phyloP scores from a whole-genome alignment of 1,140 invertebrate species.

The Mycetomoellerius zeteki region DNA sequence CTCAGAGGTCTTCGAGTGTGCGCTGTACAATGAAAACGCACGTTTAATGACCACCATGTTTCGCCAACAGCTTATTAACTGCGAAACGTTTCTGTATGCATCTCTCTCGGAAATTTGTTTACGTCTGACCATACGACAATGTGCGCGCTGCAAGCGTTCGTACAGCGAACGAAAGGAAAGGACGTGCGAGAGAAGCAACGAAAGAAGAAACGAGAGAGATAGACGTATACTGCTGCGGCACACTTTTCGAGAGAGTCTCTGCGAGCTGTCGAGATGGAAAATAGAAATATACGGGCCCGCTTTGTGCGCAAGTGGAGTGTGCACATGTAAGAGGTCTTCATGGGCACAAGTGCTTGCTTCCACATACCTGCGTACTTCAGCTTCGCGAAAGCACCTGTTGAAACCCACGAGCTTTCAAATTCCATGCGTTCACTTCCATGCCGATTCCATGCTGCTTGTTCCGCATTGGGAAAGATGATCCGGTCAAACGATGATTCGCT shows the following conservation, averaged over 20 bases:
- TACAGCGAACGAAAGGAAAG: slow-evolving; percentile 33
- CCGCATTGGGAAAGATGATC: slow-evolving; percentile 20
- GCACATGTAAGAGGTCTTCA: slow-evolving; percentile 81
- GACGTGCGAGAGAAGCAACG: slow-evolving; percentile 17
- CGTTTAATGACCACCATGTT: slow-evolving; percentile 83
- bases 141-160: slow-evolving; percentile 59
- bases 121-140: slow-evolving; percentile 68
- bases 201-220: slow-evolving; percentile 19
- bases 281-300: slow-evolving; percentile 82
- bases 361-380: slow-evolving; percentile 83
- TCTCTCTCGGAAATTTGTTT: slow-evolving; percentile 70
- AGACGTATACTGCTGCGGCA: slow-evolving; percentile 54
- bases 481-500: slow-evolving; percentile 6
- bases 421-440: slow-evolving; percentile 72
- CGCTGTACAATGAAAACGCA: slow-evolving; percentile 69
- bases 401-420: slow-evolving; percentile 76
- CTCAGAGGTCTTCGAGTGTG: slow-evolving; percentile 45
- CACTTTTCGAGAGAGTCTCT: slow-evolving; percentile 75
- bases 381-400: slow-evolving; percentile 83
- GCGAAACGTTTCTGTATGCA: slow-evolving; percentile 73
- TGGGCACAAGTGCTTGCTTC: slow-evolving; percentile 82
- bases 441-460: slow-evolving; percentile 63
- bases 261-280: slow-evolving; percentile 78
- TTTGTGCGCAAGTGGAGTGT: slow-evolving; percentile 80
- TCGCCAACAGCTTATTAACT: slow-evolving; percentile 80